Conservation (phyloP, 2,888 invertebrate genomes). For the Conchocele bisecta region DNA sequence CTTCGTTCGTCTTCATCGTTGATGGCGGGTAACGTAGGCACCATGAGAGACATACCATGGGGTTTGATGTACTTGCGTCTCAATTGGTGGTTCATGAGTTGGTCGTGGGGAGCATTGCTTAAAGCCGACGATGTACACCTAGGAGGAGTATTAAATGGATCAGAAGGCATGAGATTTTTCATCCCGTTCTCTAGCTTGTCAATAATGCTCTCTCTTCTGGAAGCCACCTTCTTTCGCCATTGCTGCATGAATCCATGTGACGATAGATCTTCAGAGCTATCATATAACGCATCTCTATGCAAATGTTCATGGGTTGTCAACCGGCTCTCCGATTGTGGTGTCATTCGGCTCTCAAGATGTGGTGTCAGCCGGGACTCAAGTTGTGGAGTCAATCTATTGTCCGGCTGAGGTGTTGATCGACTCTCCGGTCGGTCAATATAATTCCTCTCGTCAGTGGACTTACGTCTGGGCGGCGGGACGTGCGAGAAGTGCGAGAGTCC, state of each 20-base stretch:
- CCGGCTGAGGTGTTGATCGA: constrained; percentile 2
- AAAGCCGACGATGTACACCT: constrained; percentile 34
- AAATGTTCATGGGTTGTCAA: too few species aligned
- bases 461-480: constrained; percentile 25
- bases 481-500: constrained; percentile 49
- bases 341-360: constrained; percentile 15
- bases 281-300: constrained; percentile 37
- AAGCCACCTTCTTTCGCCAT: constrained; percentile 48
- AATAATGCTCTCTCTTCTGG: constrained; percentile 42
- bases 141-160: background rate
- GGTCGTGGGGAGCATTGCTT: constrained; percentile 32
- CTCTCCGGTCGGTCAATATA: background rate
- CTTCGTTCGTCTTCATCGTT: constrained; percentile 48
- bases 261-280: constrained; percentile 46
- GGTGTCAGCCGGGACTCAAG: background rate
- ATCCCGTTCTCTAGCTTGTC: constrained; percentile 38
- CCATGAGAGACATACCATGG: constrained; percentile 26
- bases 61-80: constrained; percentile 36
- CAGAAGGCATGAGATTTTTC: background rate
- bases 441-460: background rate
- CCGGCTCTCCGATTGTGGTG: constrained; percentile 1
- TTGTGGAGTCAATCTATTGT: too few species aligned
- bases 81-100: constrained; percentile 12
- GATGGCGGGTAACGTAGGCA: constrained; percentile 31
- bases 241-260: constrained; percentile 46